Evolutionary conservation across 1,140 invertebrate genomes (phyloP), one percentile per base, ranked within the genome.

Genomic region (Halesus radiatus): DNA sequence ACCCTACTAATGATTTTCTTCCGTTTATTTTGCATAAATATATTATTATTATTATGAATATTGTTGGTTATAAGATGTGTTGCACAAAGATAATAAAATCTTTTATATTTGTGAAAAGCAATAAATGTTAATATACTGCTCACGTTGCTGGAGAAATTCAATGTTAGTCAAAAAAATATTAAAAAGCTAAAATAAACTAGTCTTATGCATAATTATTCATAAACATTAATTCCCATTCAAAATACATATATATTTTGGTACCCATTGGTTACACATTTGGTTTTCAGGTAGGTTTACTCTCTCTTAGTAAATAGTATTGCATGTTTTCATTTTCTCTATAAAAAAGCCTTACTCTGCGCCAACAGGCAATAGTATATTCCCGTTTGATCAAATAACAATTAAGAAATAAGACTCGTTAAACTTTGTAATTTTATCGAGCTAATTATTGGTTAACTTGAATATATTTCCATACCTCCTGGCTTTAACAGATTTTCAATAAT

Each of bases 181-280:
- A 58, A 56, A 79, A 79, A 79, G 37, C 68, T 78, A 73, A 78
- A 58, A 52, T 79, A 64, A 53, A 60, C 78, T 79, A 60, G 77
- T 79, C 56, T 79, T 53, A 75, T 64, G 37, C 66, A 53, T 79
- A 73, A 79, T 79, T 79, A 79, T 79, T 60, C 16, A 1, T 73
- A 79, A 62, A 26, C 52, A 79, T 45, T 45, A 1, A 26, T 74
- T 79, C 70, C 68, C 58, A 74, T 62, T 53, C 8, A 66, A 73
- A 79, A 79, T 13, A 26, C 23, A 68, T 77, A 26, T 37, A 68
- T 77, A 52, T 66, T 66, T 66, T 77, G 20, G 45, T 52, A 64
- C 22, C 60, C 18, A 18, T 32, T 8, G 56, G 16, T 54, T 29
- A 54, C 13, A 13, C 37, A 45, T 7, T 13, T 45, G 37, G 37